phyloP scores from a whole-genome alignment of 2,888 invertebrate genomes.

The Aphodius granarius region DNA sequence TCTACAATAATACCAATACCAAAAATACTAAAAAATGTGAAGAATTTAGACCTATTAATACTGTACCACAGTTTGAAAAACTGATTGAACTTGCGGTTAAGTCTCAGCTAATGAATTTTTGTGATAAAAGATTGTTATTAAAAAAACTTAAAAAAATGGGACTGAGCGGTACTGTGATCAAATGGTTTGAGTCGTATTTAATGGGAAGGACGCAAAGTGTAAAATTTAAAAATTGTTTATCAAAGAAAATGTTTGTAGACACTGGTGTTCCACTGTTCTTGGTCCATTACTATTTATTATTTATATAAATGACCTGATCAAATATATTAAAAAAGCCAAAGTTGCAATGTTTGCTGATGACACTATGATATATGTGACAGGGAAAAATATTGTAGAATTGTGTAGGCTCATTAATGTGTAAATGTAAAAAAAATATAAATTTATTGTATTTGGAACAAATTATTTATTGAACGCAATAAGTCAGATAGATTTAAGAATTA shows the following conservation, averaged over 20 bases:
- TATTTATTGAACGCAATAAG: too few species aligned
- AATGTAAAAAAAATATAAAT: too few species aligned
- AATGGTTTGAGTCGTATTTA: not conserved
- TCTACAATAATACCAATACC: not conserved
- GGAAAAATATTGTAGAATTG: too few species aligned
- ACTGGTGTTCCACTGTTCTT: not conserved
- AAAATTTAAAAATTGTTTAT: constrained; percentile 1
- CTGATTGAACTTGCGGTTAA: not conserved
- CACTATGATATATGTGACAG: too few species aligned
- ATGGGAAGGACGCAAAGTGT: not conserved
- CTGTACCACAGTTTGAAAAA: not conserved
- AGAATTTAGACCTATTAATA: not conserved
- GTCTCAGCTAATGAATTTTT: not conserved
- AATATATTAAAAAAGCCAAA: too few species aligned
- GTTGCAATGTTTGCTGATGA: too few species aligned
- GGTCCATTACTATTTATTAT: too few species aligned
- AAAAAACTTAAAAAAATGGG: not conserved
- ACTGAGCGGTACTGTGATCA: not conserved
- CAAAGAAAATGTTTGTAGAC: not conserved
- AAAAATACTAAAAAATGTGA: not conserved
- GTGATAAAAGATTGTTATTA: not conserved
- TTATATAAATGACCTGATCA: too few species aligned
- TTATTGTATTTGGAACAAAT: too few species aligned
- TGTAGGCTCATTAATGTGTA: too few species aligned
- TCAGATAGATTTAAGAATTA: too few species aligned